Percentiles rank a stretch among this genome's conserved stretches.
Evolutionary conservation across 2,113 vertebrate genomes (phyloP).

Genomic region (Nycticorax nycticorax): DNA sequence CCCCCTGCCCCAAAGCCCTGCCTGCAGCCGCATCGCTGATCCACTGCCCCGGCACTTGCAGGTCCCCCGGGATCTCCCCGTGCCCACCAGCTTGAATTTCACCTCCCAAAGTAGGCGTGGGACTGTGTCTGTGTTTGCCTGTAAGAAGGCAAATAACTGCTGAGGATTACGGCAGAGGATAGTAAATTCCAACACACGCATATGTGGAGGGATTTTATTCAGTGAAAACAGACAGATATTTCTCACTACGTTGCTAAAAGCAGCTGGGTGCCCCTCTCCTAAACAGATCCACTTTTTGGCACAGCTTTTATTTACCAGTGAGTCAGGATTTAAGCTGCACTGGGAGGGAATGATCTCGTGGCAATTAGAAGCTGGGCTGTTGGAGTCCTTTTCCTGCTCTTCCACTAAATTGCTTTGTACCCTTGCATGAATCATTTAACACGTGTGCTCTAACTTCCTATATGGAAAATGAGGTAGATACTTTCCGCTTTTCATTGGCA

Average conservation of each 20-base stretch:
- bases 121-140: background rate
- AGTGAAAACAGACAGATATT: background rate
- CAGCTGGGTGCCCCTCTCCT: background rate
- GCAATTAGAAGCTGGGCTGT: background rate
- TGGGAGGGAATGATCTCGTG: background rate
- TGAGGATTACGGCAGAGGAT: background rate
- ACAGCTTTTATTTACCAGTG: background rate
- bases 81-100: background rate
- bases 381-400: background rate
- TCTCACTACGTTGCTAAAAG: background rate
- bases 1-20: background rate
- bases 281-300: background rate
- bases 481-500: background rate
- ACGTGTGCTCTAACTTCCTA: constrained; percentile 41
- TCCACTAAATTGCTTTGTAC: background rate
- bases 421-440: background rate
- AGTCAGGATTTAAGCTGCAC: background rate
- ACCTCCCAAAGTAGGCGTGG: background rate
- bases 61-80: background rate
- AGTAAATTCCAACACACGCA: background rate
- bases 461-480: constrained; percentile 28
- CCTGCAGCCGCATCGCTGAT: rapidly evolving
- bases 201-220: background rate
- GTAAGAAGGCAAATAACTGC: background rate
- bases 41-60: background rate